Conservation (phyloP, 1,140 invertebrate genomes). For the Conopomorpha cramerella region DNA sequence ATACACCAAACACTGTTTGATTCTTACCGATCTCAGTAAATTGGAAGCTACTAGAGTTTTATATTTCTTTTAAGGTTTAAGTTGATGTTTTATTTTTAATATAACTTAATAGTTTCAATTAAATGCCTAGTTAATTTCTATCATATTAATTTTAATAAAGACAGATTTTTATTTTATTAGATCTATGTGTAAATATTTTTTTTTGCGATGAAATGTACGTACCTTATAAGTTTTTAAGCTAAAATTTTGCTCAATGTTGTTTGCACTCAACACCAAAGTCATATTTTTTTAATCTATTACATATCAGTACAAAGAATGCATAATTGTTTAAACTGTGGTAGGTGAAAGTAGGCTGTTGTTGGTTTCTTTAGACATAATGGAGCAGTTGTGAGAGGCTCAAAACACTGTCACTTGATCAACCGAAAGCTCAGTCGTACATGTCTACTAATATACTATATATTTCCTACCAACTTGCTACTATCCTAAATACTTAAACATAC, state of each 20-base stretch:
- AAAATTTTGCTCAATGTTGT: slow-evolving; percentile 58
- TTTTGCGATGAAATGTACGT: slow-evolving; percentile 35
- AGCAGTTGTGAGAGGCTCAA: too few species aligned
- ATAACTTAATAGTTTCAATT: background rate
- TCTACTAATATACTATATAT: too few species aligned
- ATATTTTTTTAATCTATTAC: slow-evolving; percentile 28
- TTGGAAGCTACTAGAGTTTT: slow-evolving; percentile 52
- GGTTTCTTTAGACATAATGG: too few species aligned
- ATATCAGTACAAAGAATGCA: slow-evolving; percentile 51
- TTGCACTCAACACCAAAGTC: slow-evolving; percentile 57
- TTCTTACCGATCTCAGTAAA: slow-evolving; percentile 37
- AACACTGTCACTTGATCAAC: too few species aligned
- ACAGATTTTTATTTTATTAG: slow-evolving; percentile 34
- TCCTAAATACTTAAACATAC: too few species aligned
- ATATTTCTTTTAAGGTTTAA: background rate
- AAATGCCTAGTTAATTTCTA: slow-evolving; percentile 12
- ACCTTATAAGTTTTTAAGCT: slow-evolving; percentile 56
- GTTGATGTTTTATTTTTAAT: background rate
- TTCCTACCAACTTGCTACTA: too few species aligned
- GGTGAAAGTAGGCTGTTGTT: too few species aligned
- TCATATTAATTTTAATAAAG: slow-evolving; percentile 40
- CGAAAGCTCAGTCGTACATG: too few species aligned
- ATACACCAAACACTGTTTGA: background rate
- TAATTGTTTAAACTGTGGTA: too few species aligned
- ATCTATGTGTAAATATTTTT: slow-evolving; percentile 37